Base-by-base conservation (phyloP, 2,888 invertebrate genomes). In the Endotricha flammealis region DNA sequence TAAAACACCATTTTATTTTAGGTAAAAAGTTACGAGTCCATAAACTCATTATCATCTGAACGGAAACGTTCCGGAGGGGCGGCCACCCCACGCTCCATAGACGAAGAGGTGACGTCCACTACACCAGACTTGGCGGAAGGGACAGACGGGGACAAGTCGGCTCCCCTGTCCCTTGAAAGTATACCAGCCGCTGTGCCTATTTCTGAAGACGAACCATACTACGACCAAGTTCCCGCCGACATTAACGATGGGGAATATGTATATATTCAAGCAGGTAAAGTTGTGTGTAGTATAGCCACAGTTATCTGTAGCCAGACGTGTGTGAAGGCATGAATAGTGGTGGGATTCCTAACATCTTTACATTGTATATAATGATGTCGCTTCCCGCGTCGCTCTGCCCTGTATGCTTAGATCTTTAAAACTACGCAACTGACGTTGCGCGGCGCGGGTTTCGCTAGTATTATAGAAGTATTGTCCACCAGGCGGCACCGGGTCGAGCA, bases 191-290 rank as follows among this genome's bases (percentile, higher is more conserved):
- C 56, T 8, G 70, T 58, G 20, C 66, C 77, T 1, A 48, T 58
- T 4, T 49, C 64, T 2, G 86, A 87, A 38, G 90, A 91, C 50
- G 92, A 92, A 57, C 92, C 92, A 0, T 92, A 91, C 55, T 92
- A 92, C 55, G 92, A 92, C 57, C 91, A 91, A 63, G 92, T 92
- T 31, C 92, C 92, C 1, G 81, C 90, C 30, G 92, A 92, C 46
- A 86, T 88, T 30, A 88, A 87, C 46, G 90, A 90, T 49, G 92
- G 92, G 35, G 93, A 93, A 83, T 93, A 93, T 64, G 92, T 93
- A 47, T 92, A 92, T 57, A 91, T 93, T 42, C 91, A 92, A 81
- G 90, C 92, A 38, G 91, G 91, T 75, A 77, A 81, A 54, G n/a
- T n/a, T n/a, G n/a, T n/a, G n/a, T n/a, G n/a, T n/a, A n/a, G n/a